Evolutionary conservation across 1,140 invertebrate genomes (phyloP), one percentile per base, ranked within the genome.

Genomic region (Melitaea cinxia): DNA sequence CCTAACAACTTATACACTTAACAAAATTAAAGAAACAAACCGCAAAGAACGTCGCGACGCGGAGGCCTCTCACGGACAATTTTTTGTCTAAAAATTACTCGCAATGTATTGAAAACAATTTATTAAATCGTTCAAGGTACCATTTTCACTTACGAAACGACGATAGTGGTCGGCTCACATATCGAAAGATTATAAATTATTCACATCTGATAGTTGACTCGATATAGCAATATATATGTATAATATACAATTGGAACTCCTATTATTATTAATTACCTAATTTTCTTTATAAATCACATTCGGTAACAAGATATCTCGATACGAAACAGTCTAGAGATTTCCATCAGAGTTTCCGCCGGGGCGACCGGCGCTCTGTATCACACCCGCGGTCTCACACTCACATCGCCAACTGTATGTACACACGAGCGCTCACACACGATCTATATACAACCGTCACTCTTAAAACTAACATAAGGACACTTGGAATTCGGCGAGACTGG

Each of bases 211-310:
- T 80, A 87, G 82, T 77, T 72, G 78, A 83, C 72, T 78, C 60
- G 75, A 83, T 83, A 86, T 77, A 85, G 81, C 80, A 82, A 84
- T 83, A 82, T 81, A 85, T 85, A 86, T 79, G 78, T 87, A 87
- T 89, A 87, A 82, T 88, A 90, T 86, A 88, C 88, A 90, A 88
- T 90, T 90, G 88, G 88, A 90, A 88, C 88, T 90, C 85, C 88
- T 90, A 90, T 88, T 89, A 86, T 85, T 86, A 89, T 87, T 89
- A 84, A 84, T 87, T 85, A 88, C 78, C 88, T 88, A 88, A 90
- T 82, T 88, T 77, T 75, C 70, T 75, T 72, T 78, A 82, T 85
- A 86, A 83, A 90, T 90, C 88, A 90, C 88, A 90, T 72, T 88
- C 76, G 88, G 88, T 90, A 90, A 90, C 88, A 84, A 88, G 80